Conservation (phyloP, 2,113 vertebrate genomes). For the Anser cygnoides region DNA sequence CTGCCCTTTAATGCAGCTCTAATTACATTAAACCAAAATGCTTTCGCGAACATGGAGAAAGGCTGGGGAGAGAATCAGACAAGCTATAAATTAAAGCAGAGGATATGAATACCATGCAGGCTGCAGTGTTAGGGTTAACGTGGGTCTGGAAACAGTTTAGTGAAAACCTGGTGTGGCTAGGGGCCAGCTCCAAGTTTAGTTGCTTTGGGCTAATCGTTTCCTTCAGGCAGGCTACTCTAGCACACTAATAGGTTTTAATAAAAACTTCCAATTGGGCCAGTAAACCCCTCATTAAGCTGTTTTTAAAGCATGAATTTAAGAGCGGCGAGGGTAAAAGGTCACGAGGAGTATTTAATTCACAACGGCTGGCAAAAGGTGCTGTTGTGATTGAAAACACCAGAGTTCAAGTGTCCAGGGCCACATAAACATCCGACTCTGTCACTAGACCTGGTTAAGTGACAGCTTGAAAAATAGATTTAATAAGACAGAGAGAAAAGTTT, state of each 20-base stretch:
- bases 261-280: conserved; percentile 89
- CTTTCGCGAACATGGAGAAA: not conserved
- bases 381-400: conserved; percentile 79
- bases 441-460: conserved; percentile 75
- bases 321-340: conserved; percentile 82
- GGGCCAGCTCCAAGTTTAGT: conserved; percentile 77
- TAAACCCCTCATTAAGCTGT: conserved; percentile 92
- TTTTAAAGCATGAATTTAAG: conserved; percentile 91
- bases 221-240: conserved; percentile 80
- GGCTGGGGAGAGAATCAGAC: conserved; percentile 27
- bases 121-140: conserved; percentile 32
- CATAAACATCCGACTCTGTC: conserved; percentile 75
- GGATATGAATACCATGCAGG: conserved; percentile 56
- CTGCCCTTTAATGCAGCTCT: not conserved
- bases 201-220: conserved; percentile 85
- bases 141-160: conserved; percentile 88
- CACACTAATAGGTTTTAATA: conserved; percentile 87
- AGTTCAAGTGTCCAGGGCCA: conserved; percentile 71
- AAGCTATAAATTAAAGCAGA: conserved; percentile 47
- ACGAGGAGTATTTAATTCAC: conserved; percentile 81
- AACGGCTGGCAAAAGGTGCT: conserved; percentile 80
- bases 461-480: conserved; percentile 81
- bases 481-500: conserved; percentile 64
- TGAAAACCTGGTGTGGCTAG: conserved; percentile 65
- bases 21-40: conserved; percentile 50